A percentile compares a stretch with the other conserved stretches of the same genome.
phyloP scores from a whole-genome alignment of 1,140 invertebrate species.

The Lethocerus indicus region DNA sequence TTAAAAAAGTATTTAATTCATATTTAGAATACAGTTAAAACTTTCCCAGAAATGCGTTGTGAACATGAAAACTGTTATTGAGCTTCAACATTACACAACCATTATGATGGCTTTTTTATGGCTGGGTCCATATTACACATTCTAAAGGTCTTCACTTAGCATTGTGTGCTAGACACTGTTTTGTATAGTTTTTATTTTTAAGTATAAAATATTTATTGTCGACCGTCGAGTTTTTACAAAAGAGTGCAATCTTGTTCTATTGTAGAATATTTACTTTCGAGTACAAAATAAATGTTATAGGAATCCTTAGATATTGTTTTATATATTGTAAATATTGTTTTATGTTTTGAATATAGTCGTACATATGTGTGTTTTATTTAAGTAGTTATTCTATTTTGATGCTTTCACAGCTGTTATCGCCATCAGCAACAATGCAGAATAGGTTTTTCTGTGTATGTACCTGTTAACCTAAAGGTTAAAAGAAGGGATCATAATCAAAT shows the following conservation, averaged over 20 bases:
- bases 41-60: too few species aligned
- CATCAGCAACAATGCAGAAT: neutral
- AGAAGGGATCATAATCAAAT: too few species aligned
- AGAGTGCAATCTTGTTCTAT: conserved; percentile 10
- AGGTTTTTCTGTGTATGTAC: too few species aligned
- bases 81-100: conserved; percentile 9
- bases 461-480: too few species aligned
- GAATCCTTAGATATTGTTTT: conserved; percentile 9
- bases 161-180: conserved; percentile 11
- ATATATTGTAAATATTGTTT: conserved; percentile 4
- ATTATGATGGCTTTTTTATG: conserved; percentile 10
- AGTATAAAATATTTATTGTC: conserved; percentile 4
- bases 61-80: too few species aligned
- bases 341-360: conserved; percentile 7
- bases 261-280: conserved; percentile 5
- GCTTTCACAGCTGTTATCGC: conserved; percentile 3
- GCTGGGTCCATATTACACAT: conserved; percentile 14
- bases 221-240: neutral
- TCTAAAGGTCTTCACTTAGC: conserved; percentile 12
- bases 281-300: conserved; percentile 12
- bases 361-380: neutral
- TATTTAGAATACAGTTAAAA: too few species aligned
- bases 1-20: too few species aligned
- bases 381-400: conserved; percentile 1
- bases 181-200: conserved; percentile 11